phyloP scores from a whole-genome alignment of 2,888 invertebrate species.

The Diarsia rubi region DNA sequence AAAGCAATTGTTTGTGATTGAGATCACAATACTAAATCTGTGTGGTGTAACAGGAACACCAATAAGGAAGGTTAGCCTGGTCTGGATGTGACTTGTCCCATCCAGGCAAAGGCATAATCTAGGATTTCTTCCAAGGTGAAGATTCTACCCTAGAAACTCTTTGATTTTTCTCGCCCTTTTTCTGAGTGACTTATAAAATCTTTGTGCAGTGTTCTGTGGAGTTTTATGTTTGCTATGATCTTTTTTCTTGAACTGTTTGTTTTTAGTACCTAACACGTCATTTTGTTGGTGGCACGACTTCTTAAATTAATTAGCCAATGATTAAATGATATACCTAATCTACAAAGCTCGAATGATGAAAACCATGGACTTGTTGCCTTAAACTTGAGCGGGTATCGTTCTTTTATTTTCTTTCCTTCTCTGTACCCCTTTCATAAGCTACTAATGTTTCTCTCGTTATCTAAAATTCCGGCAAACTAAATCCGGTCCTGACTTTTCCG shows the following conservation, averaged over 20 bases:
- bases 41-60: too few relatives aligned
- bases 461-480: conserved; percentile 32
- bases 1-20: background rate
- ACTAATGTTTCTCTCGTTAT: background rate
- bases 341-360: background rate
- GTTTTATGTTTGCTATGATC: background rate
- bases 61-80: background rate
- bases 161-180: background rate
- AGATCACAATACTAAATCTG: background rate
- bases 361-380: background rate
- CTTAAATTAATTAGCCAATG: background rate
- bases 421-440: background rate
- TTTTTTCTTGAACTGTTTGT: background rate
- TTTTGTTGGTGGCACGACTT: background rate
- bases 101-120: background rate
- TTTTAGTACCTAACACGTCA: background rate
- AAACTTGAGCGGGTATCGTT: background rate
- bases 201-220: background rate
- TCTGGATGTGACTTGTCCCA: background rate
- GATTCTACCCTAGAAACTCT: background rate
- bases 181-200: background rate
- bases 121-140: background rate
- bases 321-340: background rate
- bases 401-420: background rate
- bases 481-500: conserved; percentile 76